phyloP scores from a whole-genome alignment of 2,113 vertebrate genomes.

The Sapayoa aenigma region DNA sequence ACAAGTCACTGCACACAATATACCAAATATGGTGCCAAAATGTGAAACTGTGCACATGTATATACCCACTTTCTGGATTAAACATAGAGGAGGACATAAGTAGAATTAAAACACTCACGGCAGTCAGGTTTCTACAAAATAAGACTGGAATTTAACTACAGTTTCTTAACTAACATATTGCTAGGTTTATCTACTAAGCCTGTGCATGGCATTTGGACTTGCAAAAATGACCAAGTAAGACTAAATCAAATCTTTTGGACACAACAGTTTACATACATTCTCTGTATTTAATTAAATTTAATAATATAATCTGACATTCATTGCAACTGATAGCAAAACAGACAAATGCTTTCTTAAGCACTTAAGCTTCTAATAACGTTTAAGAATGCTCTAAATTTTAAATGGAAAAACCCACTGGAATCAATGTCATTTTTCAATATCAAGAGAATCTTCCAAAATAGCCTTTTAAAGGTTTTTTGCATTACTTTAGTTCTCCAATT shows the following conservation, averaged over 20 bases:
- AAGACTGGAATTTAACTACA: neutral
- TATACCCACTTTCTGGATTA: conserved; percentile 39
- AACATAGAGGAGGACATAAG: conserved; percentile 39
- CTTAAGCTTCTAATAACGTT: neutral
- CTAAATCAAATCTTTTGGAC: neutral
- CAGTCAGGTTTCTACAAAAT: neutral
- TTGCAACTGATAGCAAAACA: neutral
- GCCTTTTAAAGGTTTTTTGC: neutral
- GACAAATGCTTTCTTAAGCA: neutral
- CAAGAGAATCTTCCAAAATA: neutral
- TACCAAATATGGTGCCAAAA: conserved; percentile 38
- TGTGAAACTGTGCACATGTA: conserved; percentile 37
- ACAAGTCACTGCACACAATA: conserved; percentile 49
- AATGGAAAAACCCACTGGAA: neutral
- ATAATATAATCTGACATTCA: neutral
- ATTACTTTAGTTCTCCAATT: neutral
- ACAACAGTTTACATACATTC: neutral
- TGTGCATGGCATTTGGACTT: neutral
- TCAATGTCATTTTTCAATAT: neutral
- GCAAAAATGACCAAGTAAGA: neutral
- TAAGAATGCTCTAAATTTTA: neutral
- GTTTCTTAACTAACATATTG: neutral
- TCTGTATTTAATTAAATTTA: neutral
- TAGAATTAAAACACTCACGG: conserved; percentile 1
- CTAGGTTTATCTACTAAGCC: neutral